Conservation (phyloP, 2,797 vertebrate species). For the Gymnodraco acuticeps region DNA sequence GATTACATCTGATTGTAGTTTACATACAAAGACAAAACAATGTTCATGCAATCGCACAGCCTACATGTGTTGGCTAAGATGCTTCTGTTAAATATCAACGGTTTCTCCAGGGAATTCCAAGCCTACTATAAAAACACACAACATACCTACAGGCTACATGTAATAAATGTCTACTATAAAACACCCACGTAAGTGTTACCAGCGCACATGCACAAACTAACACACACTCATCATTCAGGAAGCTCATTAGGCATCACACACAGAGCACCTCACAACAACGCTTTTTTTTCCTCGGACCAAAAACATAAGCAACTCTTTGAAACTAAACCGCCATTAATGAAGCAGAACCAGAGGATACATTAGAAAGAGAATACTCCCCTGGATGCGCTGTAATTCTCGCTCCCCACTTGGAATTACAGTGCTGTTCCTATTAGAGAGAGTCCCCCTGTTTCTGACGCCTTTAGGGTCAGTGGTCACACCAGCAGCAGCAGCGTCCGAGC, state of each 20-base stretch:
- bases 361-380: constrained; percentile 42
- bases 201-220: not conserved
- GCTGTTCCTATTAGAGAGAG: constrained; percentile 55
- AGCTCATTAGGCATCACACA: constrained; percentile 75
- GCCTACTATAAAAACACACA: constrained; percentile 43
- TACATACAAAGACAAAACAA: constrained; percentile 47
- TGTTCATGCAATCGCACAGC: constrained; percentile 17
- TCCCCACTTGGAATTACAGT: constrained; percentile 51
- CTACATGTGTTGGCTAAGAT: constrained; percentile 41
- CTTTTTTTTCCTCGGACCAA: constrained; percentile 59
- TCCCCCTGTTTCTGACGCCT: constrained; percentile 48
- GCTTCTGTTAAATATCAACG: constrained; percentile 51
- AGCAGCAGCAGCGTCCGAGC: constrained; percentile 56
- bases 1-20: constrained; percentile 67
- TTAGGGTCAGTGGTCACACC: constrained; percentile 73
- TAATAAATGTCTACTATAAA: constrained; percentile 34
- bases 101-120: constrained; percentile 49
- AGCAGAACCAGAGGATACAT: constrained; percentile 59
- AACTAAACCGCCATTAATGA: constrained; percentile 77
- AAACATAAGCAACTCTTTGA: constrained; percentile 75
- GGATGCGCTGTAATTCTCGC: constrained; percentile 53
- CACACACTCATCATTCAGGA: constrained; percentile 51
- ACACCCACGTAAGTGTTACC: not conserved
- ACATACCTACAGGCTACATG: constrained; percentile 56
- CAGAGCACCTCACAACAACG: constrained; percentile 60